Evolutionary conservation across 2,888 invertebrate genomes (phyloP), one percentile per base, ranked within the genome.

Genomic region (Limenitis camilla): DNA sequence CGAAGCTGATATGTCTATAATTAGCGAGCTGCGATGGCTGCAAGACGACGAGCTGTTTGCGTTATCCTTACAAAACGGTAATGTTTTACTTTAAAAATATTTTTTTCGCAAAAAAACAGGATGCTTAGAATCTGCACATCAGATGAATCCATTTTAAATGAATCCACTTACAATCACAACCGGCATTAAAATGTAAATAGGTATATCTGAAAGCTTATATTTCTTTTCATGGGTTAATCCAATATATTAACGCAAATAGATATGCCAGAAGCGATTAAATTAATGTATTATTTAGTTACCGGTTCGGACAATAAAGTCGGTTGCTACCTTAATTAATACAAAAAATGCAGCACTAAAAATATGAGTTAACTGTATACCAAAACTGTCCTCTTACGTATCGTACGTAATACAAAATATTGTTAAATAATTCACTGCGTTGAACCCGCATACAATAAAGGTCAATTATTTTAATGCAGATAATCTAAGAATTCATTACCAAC

Each of bases 41-140:
- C 81, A 78, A 72, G 84, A 82, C 71, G 85, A 85, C 66, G 86
- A 87, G 75, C 71, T 84, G 63, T 81, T 85, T 66, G 85, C 85
- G 64, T 76, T 86, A 74, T 77, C 85, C 63, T 77, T 84, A 78
- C 86, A 87, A 84, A 85, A 86, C 79, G 86, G 86, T 87, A 76
- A 61, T 50, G 49, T 58, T 44, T 19, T 6, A 11, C 7, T 44
- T 45, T 19, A 28, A 45, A 19, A 38, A 35, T 45, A 11, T 6
- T 30, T 7, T 30, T 11, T 31, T 33, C 9, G n/a, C 7, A 33
- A 32, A 29, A 27, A 3, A 11, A 50, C 11, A 43, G 27, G 5
- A n/a, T n/a, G n/a, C n/a, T n/a, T n/a, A n/a, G n/a, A n/a, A n/a
- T n/a, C n/a, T n/a, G n/a, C n/a, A n/a, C n/a, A n/a, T n/a, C n/a